A percentile compares a stretch with the other conserved stretches of the same genome.
These are phyloP conservation scores for Nomada ruficornis DNA, from an alignment of 2,888 invertebrate genomes.

Conservation along the genomic window DNA sequence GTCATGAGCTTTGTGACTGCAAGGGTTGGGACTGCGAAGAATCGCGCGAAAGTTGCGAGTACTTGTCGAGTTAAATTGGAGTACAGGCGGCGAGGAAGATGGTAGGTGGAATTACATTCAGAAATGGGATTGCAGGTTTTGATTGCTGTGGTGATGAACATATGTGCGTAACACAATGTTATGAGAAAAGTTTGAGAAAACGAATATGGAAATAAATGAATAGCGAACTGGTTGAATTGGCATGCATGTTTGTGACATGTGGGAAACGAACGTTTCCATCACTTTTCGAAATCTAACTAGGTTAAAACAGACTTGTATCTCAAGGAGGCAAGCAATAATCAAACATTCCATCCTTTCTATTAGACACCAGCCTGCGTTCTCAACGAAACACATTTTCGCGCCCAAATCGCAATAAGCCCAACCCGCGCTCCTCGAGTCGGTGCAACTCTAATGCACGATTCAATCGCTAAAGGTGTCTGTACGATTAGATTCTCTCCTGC, in stretches of 20 bases:
- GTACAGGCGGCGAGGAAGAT: background rate
- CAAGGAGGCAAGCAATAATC: background rate
- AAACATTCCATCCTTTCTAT: background rate
- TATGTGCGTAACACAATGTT: too few species aligned
- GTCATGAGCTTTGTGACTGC: background rate
- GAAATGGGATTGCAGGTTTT: background rate
- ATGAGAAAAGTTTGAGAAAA: too few species aligned
- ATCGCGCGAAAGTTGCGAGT: background rate
- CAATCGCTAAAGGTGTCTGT: constrained; percentile 34
- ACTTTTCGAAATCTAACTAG: too few species aligned
- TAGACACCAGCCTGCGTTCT: background rate
- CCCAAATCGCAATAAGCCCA: background rate
- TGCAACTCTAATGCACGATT: constrained; percentile 22
- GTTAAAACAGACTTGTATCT: too few species aligned
- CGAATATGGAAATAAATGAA: too few species aligned
- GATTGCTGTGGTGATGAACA: background rate
- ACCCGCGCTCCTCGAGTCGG: background rate
- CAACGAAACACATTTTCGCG: background rate
- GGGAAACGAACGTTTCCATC: too few species aligned
- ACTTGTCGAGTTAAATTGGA: background rate
- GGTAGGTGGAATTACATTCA: constrained; percentile 5
- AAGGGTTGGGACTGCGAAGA: background rate
- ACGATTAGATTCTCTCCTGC: constrained; percentile 53
- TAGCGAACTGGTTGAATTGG: too few species aligned
- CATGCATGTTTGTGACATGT: too few species aligned